phyloP scores from a whole-genome alignment of 2,797 vertebrate species.

The Hyperoplus lanceolatus region DNA sequence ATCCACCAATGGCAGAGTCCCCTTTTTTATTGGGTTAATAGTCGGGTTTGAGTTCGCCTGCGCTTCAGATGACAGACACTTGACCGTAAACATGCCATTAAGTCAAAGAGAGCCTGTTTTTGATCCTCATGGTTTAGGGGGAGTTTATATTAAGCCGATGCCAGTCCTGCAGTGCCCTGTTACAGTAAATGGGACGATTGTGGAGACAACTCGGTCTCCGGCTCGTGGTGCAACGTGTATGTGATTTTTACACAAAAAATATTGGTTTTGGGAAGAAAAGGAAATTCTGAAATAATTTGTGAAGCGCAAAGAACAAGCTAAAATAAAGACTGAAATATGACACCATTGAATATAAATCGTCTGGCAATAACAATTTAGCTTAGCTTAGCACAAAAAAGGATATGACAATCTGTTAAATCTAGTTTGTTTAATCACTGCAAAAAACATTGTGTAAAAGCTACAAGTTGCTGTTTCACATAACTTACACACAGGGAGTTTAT shows the following conservation, averaged over 20 bases:
- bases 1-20: constrained; percentile 62
- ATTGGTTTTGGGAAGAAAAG: constrained; percentile 3
- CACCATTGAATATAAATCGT: neutral
- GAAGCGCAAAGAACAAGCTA: neutral
- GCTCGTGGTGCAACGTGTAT: neutral
- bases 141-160: constrained; percentile 20
- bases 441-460: neutral
- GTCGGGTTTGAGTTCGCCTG: constrained; percentile 51
- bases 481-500: neutral
- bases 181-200: constrained; percentile 16
- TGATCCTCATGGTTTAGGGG: constrained; percentile 34
- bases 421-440: neutral
- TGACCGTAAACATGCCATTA: constrained; percentile 69
- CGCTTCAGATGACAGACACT: constrained; percentile 66
- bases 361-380: neutral
- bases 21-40: constrained; percentile 66
- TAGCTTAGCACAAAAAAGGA: neutral
- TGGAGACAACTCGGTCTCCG: constrained; percentile 24
- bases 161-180: constrained; percentile 29
- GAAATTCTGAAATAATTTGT: neutral
- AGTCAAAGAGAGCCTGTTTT: constrained; percentile 48
- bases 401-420: neutral
- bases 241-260: constrained; percentile 16
- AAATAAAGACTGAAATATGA: neutral
- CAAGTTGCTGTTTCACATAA: neutral